These are phyloP conservation scores for Sarcophaga caerulescens DNA, from an alignment of 2,888 invertebrate species.

Conservation along the genomic window DNA sequence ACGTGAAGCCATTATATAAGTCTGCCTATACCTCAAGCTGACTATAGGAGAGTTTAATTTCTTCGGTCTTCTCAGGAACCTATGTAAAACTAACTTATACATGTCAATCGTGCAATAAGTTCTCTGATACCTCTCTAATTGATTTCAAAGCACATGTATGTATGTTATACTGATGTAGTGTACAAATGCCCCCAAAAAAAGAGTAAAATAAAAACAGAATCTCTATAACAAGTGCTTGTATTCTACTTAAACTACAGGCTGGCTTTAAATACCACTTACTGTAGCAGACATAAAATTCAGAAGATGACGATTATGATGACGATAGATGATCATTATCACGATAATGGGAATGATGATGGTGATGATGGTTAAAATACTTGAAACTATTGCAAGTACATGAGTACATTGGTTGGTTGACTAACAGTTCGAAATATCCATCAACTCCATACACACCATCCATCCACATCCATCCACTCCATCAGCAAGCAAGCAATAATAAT, in stretches of 20 bases:
- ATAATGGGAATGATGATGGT: neutral
- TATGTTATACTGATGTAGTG: too few relatives aligned
- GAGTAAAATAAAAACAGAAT: neutral
- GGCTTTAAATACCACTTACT: neutral
- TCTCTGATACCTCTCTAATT: too few relatives aligned
- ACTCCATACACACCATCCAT: neutral
- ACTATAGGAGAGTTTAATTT: too few relatives aligned
- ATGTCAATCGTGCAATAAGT: too few relatives aligned
- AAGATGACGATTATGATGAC: conserved; percentile 14
- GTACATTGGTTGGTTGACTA: neutral
- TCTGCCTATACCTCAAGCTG: too few relatives aligned
- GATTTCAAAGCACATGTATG: too few relatives aligned
- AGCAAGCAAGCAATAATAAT: conserved; percentile 36
- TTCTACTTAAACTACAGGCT: neutral
- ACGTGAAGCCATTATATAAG: too few relatives aligned
- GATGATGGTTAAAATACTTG: conserved; percentile 41
- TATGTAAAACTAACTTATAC: too few relatives aligned
- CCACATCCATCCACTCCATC: conserved; percentile 43
- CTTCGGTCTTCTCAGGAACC: too few relatives aligned
- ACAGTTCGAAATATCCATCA: neutral
- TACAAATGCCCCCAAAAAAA: too few relatives aligned
- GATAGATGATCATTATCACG: too few relatives aligned
- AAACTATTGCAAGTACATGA: conserved; percentile 9
- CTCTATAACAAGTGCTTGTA: neutral
- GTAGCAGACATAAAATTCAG: neutral